Evolutionary conservation across 2,888 invertebrate genomes (phyloP), one percentile per base, ranked within the genome.

Genomic region (Cantharis rufa): DNA sequence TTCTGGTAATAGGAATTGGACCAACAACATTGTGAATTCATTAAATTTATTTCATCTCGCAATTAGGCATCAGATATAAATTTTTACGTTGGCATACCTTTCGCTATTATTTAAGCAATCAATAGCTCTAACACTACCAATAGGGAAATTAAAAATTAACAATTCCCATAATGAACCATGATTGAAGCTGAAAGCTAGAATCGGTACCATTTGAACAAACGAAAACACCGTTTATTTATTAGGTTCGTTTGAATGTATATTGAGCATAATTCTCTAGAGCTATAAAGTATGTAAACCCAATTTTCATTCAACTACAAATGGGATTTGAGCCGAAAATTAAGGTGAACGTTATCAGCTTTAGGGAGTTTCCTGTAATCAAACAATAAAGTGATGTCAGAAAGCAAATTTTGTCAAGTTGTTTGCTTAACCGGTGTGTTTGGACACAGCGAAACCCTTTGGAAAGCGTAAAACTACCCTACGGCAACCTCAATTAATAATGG

Each of bases 401-500:
- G 75, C 72, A 71, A 75, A 78, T 78, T 78, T 75, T 66, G 75
- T 71, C 72, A 78, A 75, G 75, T 72, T 72, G 78, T 75, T 78
- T 78, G 70, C 75, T 72, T 72, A 70, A 71, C 27, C 72, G 66
- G 70, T 48, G 70, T 72, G 72, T 71, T 68, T 72, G 75, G 78
- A 74, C 78, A 75, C 75, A 75, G 73, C 78, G 70, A 75, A 75
- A 76, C 72, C 76, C 78, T 78, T 78, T 73, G 69, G 66, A 73
- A 69, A 64, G 71, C 77, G 80, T 73, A 73, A 71, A 79, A 75
- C 74, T 76, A 78, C 78, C 76, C 78, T 75, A 77, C 74, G 79
- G 80, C 80, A 79, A 75, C 78, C 79, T 78, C 79, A 79, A 80
- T 80, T 81, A 81, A 80, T 80, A 79, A 78, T 75, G 78, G 79